Evolutionary conservation across 2,113 vertebrate genomes (phyloP).

Genomic region (Chionodraco myersi): DNA sequence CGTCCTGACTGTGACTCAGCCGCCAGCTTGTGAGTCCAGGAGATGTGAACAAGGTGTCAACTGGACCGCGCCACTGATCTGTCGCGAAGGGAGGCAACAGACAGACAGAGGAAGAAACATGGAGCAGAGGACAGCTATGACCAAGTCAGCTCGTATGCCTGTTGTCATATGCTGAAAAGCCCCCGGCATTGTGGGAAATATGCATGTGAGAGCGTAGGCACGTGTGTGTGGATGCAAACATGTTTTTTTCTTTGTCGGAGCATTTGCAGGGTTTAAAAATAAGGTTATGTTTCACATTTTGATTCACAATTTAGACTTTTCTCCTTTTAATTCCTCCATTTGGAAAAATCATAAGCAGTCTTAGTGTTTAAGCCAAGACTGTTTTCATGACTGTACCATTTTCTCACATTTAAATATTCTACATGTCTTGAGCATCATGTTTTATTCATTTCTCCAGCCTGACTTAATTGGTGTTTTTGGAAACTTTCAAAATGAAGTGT

Average conservation of each 20-base stretch:
- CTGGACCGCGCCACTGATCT: conserved; percentile 25
- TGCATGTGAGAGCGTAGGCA: conserved; percentile 28
- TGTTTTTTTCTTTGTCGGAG: background rate
- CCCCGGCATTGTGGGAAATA: conserved; percentile 32
- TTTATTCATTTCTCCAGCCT: no score
- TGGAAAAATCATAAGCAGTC: background rate
- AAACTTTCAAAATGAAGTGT: conserved; percentile 5
- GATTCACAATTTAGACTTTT: background rate
- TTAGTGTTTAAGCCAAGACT: background rate
- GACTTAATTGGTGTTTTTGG: background rate
- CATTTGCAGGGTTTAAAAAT: no score
- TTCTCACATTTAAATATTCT: background rate
- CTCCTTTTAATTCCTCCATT: background rate
- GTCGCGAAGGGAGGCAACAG: conserved; percentile 24
- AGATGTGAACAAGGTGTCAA: conserved; percentile 48
- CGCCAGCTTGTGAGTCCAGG: conserved; percentile 33
- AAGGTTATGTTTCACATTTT: background rate
- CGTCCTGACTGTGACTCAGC: conserved; percentile 33
- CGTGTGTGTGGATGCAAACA: background rate
- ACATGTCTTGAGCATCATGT: background rate
- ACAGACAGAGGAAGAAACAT: conserved; percentile 13
- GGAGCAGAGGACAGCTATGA: background rate
- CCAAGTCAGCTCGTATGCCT: conserved; percentile 48
- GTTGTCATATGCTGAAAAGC: conserved; percentile 31
- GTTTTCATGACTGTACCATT: background rate